Percentiles rank a stretch among this genome's conserved stretches.
Conservation (phyloP, 2,888 invertebrate genomes). For the Drosophila sordidapex region DNA sequence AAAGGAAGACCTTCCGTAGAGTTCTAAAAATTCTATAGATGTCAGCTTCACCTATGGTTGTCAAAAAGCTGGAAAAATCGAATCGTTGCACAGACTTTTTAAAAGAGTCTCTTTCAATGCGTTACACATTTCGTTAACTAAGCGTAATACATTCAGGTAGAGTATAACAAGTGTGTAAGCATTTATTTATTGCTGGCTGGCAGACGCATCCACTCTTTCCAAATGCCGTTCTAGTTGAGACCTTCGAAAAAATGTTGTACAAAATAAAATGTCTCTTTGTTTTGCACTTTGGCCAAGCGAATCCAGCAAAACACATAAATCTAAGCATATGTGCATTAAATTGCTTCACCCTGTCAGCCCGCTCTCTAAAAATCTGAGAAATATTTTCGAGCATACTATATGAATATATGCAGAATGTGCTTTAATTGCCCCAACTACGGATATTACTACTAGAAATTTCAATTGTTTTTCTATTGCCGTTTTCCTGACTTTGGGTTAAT, state of each 20-base stretch:
- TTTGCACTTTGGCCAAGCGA: conserved; percentile 69
- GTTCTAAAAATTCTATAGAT: background rate
- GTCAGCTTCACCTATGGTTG: rapidly evolving
- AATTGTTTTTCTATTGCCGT: conserved; percentile 71
- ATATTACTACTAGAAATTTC: conserved; percentile 52
- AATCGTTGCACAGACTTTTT: background rate
- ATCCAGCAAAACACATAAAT: conserved; percentile 76
- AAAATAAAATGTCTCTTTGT: conserved; percentile 78
- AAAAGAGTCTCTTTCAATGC: background rate
- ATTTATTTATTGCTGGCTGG: conserved; percentile 61
- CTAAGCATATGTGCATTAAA: conserved; percentile 78
- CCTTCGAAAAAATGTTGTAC: conserved; percentile 49
- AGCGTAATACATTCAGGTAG: background rate
- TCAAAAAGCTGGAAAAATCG: background rate
- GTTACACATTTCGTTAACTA: background rate
- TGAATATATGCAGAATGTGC: conserved; percentile 26
- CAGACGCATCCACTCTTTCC: conserved; percentile 36
- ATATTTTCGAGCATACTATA: conserved; percentile 29
- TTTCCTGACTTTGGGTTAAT: conserved; percentile 43
- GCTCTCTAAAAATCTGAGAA: conserved; percentile 4
- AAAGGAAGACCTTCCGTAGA: background rate
- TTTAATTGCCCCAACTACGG: conserved; percentile 59
- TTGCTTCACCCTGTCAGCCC: conserved; percentile 39
- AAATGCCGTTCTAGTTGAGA: conserved; percentile 14
- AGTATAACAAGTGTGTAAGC: conserved; percentile 27